Evolutionary conservation across 30 jellyfish, hydroid and myxozoan species (phyloP), one percentile per base, ranked within the genome.

Genomic region (Hydractinia echinata): DNA sequence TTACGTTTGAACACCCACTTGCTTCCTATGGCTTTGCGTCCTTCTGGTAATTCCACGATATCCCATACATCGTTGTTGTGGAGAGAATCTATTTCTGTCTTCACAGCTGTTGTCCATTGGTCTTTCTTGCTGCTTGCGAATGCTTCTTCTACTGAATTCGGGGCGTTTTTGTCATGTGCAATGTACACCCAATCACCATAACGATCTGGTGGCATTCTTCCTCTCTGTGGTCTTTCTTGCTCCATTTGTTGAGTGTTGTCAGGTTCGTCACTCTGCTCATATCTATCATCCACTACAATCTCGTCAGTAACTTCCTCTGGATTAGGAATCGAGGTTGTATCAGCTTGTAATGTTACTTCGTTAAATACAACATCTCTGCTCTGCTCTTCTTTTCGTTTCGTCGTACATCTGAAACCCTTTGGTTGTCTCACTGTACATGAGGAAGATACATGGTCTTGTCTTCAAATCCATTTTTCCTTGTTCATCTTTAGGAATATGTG

Each of bases 61-160:
- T 85, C 95, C 89, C 85, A 85, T 48, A 69, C 85, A 6, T 79
- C 82, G 50, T 85, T 85, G 16, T 53, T 53, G 44, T 21, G 13
- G 30, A 85, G 61, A 11, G 85, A 85, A n/a, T 79, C 66, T 61
- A 78, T 5, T 72, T 85, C 95, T 4, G 21, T 58, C n/a, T 10
- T 10, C 11, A 58, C n/a, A 10, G 79, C 79, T 10, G 79, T 20
- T 11, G 53, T 10, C 79, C 79, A 68, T 68, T 68, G 53, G 51
- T 68, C 19, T 10, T 48, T 10, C 14, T 68, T 11, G 10, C 53
- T 14, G 14, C 79, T 20, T 10, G 14, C 11, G 53, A 68, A 11
- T 68, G 53, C 79, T 68, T 68, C 79, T 20, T 68, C 11, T 15
- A 14, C 54, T 10, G 11, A 10, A 10, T 20, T 68, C 11, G 79